phyloP scores from a whole-genome alignment of 2,888 invertebrate genomes.

The Eulithis prunata region DNA sequence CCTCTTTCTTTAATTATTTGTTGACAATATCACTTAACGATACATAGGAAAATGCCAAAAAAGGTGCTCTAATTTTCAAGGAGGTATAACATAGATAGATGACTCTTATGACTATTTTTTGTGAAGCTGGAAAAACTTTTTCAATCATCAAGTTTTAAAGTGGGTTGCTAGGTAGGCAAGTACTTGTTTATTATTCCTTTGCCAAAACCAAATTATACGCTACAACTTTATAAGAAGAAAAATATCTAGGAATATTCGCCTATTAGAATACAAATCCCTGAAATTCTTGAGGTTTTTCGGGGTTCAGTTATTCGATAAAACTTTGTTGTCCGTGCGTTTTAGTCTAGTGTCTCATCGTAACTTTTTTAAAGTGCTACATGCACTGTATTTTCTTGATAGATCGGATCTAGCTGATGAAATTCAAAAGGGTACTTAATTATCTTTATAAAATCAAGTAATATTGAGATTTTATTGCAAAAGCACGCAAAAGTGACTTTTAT shows the following conservation, averaged over 20 bases:
- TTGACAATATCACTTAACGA: too few relatives aligned
- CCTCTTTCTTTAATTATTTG: too few relatives aligned
- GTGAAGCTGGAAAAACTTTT: constrained; percentile 48
- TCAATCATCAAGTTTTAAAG: constrained; percentile 47
- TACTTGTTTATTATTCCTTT: constrained; percentile 32
- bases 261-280: too few relatives aligned
- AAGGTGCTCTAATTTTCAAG: too few relatives aligned
- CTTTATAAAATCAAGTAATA: too few relatives aligned
- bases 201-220: constrained; percentile 29
- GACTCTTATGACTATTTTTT: constrained; percentile 22
- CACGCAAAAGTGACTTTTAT: too few relatives aligned
- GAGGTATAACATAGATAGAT: too few relatives aligned
- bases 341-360: neutral
- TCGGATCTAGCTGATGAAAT: neutral
- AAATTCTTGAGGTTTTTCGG: too few relatives aligned
- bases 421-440: too few relatives aligned
- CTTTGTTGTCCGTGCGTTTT: neutral
- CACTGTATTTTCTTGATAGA: neutral
- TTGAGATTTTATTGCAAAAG: too few relatives aligned
- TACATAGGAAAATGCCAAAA: too few relatives aligned
- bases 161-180: constrained; percentile 11
- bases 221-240: constrained; percentile 15
- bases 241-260: neutral
- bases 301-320: too few relatives aligned
- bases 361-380: neutral